Evolutionary conservation across 2,797 vertebrate genomes (phyloP), one percentile per base, ranked within the genome.

Genomic region (Staurois parvus): DNA sequence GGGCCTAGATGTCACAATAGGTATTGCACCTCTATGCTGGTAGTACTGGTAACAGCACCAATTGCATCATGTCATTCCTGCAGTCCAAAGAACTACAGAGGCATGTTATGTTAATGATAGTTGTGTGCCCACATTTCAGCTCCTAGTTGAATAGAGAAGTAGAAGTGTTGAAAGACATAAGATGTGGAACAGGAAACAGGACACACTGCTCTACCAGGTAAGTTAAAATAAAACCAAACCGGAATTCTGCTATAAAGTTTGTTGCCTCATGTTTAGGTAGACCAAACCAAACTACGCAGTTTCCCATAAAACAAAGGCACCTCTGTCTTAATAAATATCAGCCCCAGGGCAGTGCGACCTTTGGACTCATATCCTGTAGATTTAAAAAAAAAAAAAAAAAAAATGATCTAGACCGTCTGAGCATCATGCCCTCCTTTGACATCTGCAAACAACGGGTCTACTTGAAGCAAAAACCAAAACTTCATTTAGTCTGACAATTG

Each of bases 281-380:
- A 21, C n/a, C 26, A 56, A 37, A 72, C 62, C 69, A 11, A 66
- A 29, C n/a, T 3, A 17, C 45, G 17, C 0, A 12, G 40, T 26
- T 24, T 15, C 68, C 32, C 26, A 72, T 37, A 62, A 37, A 76
- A 83, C 81, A 84, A 77, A 77, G 66, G 42, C 19, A 5, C 42
- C 74, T 68, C 59, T 83, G 81, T 83, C 81, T 37, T 40, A 6
- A 73, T 34, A 30, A 21, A 32, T 37, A 34, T 21, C 81, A 32
- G 82, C 82, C 74, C 74, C 48, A 64, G 76, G 82, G 82, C 37
- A 59, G 28, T 2, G 29, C 30, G 81, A 83, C 81, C 81, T 83
- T 68, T 76, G 75, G 62, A 76, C 81, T 83, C 15, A 21, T 19
- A 67, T 30, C 32, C 81, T 76, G 72, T 48, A 67, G 34, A 56